These are phyloP conservation scores for Habroteleia sp. DNA, from an alignment of 2,888 invertebrate genomes.

Conservation along the genomic window DNA sequence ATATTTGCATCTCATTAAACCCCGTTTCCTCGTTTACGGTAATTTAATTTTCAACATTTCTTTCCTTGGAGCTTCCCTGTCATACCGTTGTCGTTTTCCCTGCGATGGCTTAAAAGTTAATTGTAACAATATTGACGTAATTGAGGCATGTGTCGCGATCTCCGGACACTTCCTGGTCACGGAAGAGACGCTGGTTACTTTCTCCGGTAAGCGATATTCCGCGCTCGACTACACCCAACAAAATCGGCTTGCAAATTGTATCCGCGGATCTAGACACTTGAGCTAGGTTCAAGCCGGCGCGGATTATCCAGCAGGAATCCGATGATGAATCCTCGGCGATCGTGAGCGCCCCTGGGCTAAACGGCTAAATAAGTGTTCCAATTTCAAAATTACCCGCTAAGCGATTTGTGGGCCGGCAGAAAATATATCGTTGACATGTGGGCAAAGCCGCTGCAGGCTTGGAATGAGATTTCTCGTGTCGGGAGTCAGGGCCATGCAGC, in stretches of 20 bases:
- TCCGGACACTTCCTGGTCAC: slow-evolving; percentile 35
- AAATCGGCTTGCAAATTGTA: slow-evolving; percentile 27
- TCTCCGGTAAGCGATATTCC: slow-evolving; percentile 32
- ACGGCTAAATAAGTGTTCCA: slow-evolving; percentile 81
- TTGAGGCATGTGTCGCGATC: slow-evolving; percentile 29
- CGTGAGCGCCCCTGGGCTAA: slow-evolving; percentile 76
- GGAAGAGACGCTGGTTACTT: slow-evolving; percentile 38
- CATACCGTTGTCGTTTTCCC: not conserved
- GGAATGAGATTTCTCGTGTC: slow-evolving; percentile 58
- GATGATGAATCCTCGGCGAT: slow-evolving; percentile 71
- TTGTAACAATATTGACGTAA: slow-evolving; percentile 7
- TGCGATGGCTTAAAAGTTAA: slow-evolving; percentile 1
- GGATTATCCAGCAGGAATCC: slow-evolving; percentile 66
- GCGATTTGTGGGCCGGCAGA: slow-evolving; percentile 80
- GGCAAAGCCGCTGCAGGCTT: slow-evolving; percentile 66
- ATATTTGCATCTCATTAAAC: no score
- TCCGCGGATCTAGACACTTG: slow-evolving; percentile 20
- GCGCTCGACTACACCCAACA: slow-evolving; percentile 24
- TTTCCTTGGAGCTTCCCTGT: no score
- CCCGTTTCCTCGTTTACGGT: no score
- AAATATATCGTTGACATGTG: slow-evolving; percentile 81
- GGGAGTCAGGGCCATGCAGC: slow-evolving; percentile 63
- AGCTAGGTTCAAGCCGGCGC: slow-evolving; percentile 4
- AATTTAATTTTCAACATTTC: no score
- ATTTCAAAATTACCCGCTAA: slow-evolving; percentile 80